phyloP scores from a whole-genome alignment of 92 coral and sea anemone species.

The Actinostola sp. region DNA sequence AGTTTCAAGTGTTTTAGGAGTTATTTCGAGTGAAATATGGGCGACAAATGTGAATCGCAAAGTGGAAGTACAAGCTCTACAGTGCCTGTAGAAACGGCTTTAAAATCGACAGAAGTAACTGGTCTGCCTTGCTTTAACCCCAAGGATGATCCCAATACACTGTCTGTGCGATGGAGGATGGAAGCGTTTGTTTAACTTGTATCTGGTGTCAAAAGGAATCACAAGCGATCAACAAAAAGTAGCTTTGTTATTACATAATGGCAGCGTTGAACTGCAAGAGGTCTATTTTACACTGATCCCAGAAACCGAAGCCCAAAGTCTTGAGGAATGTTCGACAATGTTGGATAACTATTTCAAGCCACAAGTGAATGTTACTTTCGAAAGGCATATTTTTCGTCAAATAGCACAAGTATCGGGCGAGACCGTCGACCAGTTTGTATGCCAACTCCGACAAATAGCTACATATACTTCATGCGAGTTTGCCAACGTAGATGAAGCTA shows the following conservation, averaged over 20 bases:
- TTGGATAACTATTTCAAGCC: slow-evolving; percentile 55
- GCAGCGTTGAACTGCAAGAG: slow-evolving; percentile 53
- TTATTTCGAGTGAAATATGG: too few species aligned
- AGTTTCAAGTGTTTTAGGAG: too few species aligned
- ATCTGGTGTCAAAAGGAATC: slow-evolving; percentile 58
- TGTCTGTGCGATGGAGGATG: slow-evolving; percentile 48
- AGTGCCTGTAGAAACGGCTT: too few species aligned
- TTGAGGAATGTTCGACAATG: slow-evolving; percentile 26
- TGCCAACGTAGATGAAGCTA: slow-evolving; percentile 48
- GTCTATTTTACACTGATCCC: slow-evolving; percentile 39
- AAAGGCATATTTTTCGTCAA: slow-evolving; percentile 51
- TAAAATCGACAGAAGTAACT: not conserved
- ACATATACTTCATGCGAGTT: slow-evolving; percentile 52
- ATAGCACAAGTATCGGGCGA: slow-evolving; percentile 47
- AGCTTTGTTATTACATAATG: slow-evolving; percentile 43
- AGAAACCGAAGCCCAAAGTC: slow-evolving; percentile 33
- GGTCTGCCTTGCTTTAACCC: slow-evolving; percentile 58
- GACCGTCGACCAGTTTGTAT: slow-evolving; percentile 55
- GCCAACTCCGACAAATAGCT: slow-evolving; percentile 54
- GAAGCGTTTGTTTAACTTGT: slow-evolving; percentile 63
- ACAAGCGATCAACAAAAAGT: slow-evolving; percentile 52
- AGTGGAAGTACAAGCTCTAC: too few species aligned
- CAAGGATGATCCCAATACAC: slow-evolving; percentile 47
- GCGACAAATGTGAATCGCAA: too few species aligned
- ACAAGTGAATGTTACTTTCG: slow-evolving; percentile 54